These are phyloP conservation scores for Lepidurus packardi DNA, from an alignment of 1,140 invertebrate genomes.

Conservation along the genomic window DNA sequence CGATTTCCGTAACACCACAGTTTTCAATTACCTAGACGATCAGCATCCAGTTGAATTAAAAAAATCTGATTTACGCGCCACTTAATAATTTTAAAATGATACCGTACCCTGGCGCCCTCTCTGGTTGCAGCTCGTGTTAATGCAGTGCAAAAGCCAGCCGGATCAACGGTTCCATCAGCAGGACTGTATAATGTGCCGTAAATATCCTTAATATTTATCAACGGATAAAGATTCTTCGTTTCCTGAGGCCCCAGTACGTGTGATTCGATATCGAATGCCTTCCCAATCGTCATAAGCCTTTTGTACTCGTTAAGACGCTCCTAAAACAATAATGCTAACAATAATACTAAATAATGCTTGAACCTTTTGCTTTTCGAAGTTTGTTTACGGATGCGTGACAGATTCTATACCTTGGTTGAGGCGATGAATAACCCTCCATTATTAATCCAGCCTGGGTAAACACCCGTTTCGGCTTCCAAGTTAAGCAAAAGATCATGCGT, in stretches of 20 bases:
- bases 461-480: slow-evolving; percentile 69
- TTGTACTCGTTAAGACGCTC: slow-evolving; percentile 74
- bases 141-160: slow-evolving; percentile 68
- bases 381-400: neutral
- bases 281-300: slow-evolving; percentile 66
- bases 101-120: slow-evolving; percentile 61
- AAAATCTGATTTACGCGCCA: neutral
- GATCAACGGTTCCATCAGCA: slow-evolving; percentile 73
- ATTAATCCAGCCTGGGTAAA: slow-evolving; percentile 75
- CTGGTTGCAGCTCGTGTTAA: slow-evolving; percentile 62
- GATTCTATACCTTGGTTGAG: slow-evolving; percentile 55
- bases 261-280: slow-evolving; percentile 68
- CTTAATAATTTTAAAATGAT: neutral
- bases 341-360: too few relatives aligned
- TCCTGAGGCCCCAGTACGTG: slow-evolving; percentile 63
- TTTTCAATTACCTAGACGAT: slow-evolving; percentile 63
- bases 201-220: slow-evolving; percentile 66
- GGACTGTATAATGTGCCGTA: slow-evolving; percentile 69
- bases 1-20: slow-evolving; percentile 62
- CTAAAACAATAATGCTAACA: slow-evolving; percentile 48
- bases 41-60: neutral
- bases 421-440: slow-evolving; percentile 85
- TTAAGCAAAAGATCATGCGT: slow-evolving; percentile 60
- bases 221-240: slow-evolving; percentile 68
- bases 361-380: too few relatives aligned